Evolutionary conservation across 2,797 vertebrate species (phyloP).

Genomic region (Meda fulgida): DNA sequence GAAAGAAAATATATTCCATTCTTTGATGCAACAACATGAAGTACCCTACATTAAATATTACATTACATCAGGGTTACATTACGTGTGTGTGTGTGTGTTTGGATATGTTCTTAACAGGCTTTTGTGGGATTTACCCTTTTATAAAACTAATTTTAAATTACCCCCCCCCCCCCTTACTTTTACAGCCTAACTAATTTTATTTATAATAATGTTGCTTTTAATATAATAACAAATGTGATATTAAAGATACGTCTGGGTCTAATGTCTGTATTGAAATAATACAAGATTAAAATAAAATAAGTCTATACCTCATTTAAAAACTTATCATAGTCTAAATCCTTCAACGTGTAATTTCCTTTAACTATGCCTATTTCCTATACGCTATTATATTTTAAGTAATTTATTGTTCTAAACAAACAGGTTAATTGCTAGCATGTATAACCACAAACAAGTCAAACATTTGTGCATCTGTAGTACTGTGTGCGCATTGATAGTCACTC

Average conservation of each 20-base stretch:
- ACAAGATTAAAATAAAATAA: background rate
- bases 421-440: background rate
- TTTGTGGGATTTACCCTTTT: background rate
- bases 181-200: background rate
- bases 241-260: too few relatives aligned
- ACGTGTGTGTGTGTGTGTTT: background rate
- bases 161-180: too few relatives aligned
- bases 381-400: background rate
- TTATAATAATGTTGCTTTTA: background rate
- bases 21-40: too few relatives aligned
- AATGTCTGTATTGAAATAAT: background rate
- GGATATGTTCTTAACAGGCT: background rate
- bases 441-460: background rate
- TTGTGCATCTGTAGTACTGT: background rate
- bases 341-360: background rate
- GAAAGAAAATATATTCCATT: too few relatives aligned
- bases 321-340: background rate
- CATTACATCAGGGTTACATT: background rate
- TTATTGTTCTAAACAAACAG: background rate
- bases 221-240: background rate
- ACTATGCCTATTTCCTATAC: background rate
- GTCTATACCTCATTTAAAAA: background rate
- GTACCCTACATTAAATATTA: too few relatives aligned
- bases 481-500: background rate
- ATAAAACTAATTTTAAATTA: background rate